A percentile compares a stretch with the other conserved stretches of the same genome.
Conservation (phyloP, 2,113 vertebrate species). For the Oenanthe oenanthe region DNA sequence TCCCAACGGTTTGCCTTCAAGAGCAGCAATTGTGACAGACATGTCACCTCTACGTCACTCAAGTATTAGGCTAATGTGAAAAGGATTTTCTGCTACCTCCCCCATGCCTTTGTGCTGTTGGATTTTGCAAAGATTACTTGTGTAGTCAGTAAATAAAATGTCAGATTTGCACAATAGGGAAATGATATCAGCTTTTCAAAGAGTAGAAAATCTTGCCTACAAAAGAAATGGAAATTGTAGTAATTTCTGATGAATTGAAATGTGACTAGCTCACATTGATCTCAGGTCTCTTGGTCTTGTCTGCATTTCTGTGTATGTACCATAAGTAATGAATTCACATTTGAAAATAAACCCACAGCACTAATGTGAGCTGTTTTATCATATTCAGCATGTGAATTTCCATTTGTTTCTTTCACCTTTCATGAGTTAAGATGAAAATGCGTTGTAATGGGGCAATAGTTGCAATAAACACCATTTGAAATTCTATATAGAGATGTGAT, state of each 20-base stretch:
- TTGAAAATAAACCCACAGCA: neutral
- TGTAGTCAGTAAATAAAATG: neutral
- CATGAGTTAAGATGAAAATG: neutral
- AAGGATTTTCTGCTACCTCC: neutral
- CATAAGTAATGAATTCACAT: neutral
- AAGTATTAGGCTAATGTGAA: neutral
- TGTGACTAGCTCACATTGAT: neutral
- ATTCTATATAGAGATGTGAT: neutral
- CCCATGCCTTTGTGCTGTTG: neutral
- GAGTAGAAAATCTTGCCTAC: neutral
- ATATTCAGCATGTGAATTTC: neutral
- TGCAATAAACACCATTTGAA: neutral
- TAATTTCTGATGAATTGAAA: neutral
- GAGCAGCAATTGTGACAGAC: accelerated
- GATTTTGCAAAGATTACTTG: neutral
- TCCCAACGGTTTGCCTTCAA: neutral
- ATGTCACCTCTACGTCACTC: neutral
- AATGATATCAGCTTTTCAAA: neutral
- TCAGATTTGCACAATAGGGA: neutral
- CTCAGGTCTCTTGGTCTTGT: neutral
- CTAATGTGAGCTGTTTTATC: neutral
- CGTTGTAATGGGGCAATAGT: neutral
- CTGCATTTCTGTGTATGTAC: neutral
- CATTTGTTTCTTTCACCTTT: neutral
- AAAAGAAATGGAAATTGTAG: neutral